phyloP scores from a whole-genome alignment of 2,888 invertebrate genomes.

The Nemurella pictetii region DNA sequence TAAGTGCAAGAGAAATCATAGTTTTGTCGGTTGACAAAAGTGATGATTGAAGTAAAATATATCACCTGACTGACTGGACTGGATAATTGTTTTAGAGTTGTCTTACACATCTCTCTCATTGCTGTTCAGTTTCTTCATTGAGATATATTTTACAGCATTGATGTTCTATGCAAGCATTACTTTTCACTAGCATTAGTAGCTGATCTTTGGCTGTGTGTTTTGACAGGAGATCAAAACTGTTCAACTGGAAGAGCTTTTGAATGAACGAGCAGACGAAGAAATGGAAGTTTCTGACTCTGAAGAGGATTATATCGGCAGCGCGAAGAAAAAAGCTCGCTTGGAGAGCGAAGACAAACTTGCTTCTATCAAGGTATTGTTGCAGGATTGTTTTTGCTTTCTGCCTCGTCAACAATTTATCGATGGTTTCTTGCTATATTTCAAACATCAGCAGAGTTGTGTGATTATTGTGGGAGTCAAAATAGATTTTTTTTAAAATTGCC shows the following conservation, averaged over 20 bases:
- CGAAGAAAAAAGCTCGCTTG: constrained; percentile 48
- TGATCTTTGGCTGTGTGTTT: constrained; percentile 30
- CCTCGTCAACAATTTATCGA: too few relatives aligned
- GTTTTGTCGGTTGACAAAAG: not conserved
- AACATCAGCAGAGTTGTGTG: too few relatives aligned
- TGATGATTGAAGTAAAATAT: not conserved
- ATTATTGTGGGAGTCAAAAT: too few relatives aligned
- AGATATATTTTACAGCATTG: not conserved
- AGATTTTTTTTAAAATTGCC: too few relatives aligned
- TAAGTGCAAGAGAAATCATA: not conserved
- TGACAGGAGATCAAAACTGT: constrained; percentile 69
- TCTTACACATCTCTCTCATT: too few relatives aligned
- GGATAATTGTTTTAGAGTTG: too few relatives aligned
- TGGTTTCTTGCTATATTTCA: too few relatives aligned
- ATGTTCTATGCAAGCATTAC: not conserved
- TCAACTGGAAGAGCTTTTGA: constrained; percentile 65
- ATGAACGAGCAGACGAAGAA: constrained; percentile 74
- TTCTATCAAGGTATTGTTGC: constrained; percentile 46
- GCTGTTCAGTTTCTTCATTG: not conserved
- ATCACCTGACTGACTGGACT: not conserved
- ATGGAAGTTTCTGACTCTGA: constrained; percentile 87
- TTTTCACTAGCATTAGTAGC: not conserved
- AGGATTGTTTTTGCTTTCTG: too few relatives aligned
- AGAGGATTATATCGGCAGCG: constrained; percentile 51
- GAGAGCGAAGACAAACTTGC: constrained; percentile 40